Percentiles rank a stretch among this genome's conserved stretches.
These are phyloP conservation scores for Plumapathes pennacea DNA, from an alignment of 92 coral and sea anemone species.

Conservation along the genomic window DNA sequence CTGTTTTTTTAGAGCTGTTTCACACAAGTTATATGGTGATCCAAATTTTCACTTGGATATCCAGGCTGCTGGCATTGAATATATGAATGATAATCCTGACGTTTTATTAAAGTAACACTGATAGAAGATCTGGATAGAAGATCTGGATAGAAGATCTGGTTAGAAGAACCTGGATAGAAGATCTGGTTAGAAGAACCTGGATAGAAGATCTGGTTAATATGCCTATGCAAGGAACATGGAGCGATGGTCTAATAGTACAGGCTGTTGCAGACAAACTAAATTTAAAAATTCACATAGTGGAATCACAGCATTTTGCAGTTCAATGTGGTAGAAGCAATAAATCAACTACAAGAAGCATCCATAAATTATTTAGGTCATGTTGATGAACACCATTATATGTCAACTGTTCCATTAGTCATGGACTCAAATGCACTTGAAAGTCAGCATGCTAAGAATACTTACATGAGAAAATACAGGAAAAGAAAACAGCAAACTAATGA, in stretches of 20 bases:
- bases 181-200: conserved; percentile 41
- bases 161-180: conserved; percentile 59
- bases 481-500: conserved; percentile 26
- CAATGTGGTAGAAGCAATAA: conserved; percentile 49
- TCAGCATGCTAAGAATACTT: conserved; percentile 40
- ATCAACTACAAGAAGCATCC: conserved; percentile 18
- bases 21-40: conserved; percentile 59
- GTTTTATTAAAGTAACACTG: too few relatives aligned
- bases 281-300: conserved; percentile 53
- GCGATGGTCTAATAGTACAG: conserved; percentile 44
- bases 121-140: too few relatives aligned
- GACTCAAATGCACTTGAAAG: conserved; percentile 48
- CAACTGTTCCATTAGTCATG: conserved; percentile 40
- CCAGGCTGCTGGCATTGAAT: conserved; percentile 34
- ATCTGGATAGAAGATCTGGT: conserved; percentile 59
- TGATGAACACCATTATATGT: conserved; percentile 63
- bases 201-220: conserved; percentile 40
- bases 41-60: conserved; percentile 23
- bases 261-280: conserved; percentile 54
- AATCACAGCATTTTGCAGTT: conserved; percentile 39
- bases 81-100: conserved; percentile 50
- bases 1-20: conserved; percentile 52
- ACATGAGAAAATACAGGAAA: conserved; percentile 56
- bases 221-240: conserved; percentile 72
- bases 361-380: conserved; percentile 51